Evolutionary conservation across 2,113 vertebrate genomes (phyloP), one percentile per base, ranked within the genome.

Genomic region (Ariopsis seemanni): DNA sequence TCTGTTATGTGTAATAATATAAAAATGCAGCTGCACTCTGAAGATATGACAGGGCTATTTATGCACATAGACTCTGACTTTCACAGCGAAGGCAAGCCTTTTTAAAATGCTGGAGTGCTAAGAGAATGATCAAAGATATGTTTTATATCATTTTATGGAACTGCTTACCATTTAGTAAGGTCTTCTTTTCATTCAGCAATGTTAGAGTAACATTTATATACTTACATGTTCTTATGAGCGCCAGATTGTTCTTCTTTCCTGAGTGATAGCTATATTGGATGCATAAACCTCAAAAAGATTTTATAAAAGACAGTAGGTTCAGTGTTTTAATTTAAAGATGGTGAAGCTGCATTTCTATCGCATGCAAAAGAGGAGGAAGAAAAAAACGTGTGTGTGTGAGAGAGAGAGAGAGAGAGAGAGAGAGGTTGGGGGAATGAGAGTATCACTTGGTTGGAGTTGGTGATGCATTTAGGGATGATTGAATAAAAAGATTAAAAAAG

Each of bases 121-220:
- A 42, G 77, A 7, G 52, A 57, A 77, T 71, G 30, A 27, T 80
- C 85, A 71, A 67, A 55, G 77, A 69, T 50, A 58, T 12, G 74
- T 91, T 82, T 90, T 87, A 92, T 92, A 91, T 42, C 20, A 52
- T 25, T 75, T 80, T 30, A 57, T 58, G 5, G 57, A 18, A 92
- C 92, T 91, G 89, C 80, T 5, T 80, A 60, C 91, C 90, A 88
- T 90, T 55, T 74, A 77, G 84, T 89, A 83, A 89, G 63, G 85
- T 83, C 88, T 81, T 92, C 65, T 82, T 72, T 93, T 91, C 85
- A 91, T 93, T 93, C 88, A 92, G 91, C 92, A 90, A 92, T 90
- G 5, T 80, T 57, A 30, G 25, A 79, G 50, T 27, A 52, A 55
- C 25, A 78, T 25, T 42, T 72, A 42, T 18, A 53, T 53, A n/a